Conservation (phyloP, 2,888 invertebrate genomes). For the Nomada ruficornis region DNA sequence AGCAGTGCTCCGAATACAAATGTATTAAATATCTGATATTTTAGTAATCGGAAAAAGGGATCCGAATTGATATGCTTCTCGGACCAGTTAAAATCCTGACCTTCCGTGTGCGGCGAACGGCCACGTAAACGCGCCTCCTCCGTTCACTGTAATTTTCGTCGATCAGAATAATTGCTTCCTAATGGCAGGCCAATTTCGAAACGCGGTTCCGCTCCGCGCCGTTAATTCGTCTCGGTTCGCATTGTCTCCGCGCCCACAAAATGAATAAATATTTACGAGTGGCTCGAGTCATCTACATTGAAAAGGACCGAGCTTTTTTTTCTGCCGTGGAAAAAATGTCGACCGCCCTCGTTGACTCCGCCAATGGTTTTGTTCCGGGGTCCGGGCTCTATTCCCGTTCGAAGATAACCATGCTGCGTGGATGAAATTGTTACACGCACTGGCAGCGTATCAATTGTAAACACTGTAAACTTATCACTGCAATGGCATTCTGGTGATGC, state of each 20-base stretch:
- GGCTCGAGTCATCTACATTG: constrained; percentile 52
- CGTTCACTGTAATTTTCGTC: constrained; percentile 57
- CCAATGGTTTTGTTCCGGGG: background rate
- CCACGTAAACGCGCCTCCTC: constrained; percentile 49
- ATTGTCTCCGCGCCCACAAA: constrained; percentile 65
- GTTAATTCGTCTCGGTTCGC: constrained; percentile 59
- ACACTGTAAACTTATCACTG: too few relatives aligned
- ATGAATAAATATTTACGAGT: constrained; percentile 68
- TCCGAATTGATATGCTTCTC: too few relatives aligned
- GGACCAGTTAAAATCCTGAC: too few relatives aligned
- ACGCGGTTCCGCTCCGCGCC: constrained; percentile 25
- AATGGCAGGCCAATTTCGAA: constrained; percentile 65
- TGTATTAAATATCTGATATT: too few relatives aligned
- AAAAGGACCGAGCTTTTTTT: constrained; percentile 45
- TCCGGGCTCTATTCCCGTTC: background rate
- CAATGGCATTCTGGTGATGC: too few relatives aligned
- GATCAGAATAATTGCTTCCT: constrained; percentile 61
- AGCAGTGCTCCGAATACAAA: too few relatives aligned
- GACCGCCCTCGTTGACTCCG: background rate
- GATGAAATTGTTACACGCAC: background rate
- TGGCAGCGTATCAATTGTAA: background rate
- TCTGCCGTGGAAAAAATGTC: background rate
- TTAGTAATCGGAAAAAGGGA: too few relatives aligned
- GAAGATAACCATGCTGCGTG: background rate
- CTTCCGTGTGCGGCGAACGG: too few relatives aligned